Evolutionary conservation across 2,888 invertebrate genomes (phyloP), one percentile per base, ranked within the genome.

Genomic region (Drosophila picticornis): DNA sequence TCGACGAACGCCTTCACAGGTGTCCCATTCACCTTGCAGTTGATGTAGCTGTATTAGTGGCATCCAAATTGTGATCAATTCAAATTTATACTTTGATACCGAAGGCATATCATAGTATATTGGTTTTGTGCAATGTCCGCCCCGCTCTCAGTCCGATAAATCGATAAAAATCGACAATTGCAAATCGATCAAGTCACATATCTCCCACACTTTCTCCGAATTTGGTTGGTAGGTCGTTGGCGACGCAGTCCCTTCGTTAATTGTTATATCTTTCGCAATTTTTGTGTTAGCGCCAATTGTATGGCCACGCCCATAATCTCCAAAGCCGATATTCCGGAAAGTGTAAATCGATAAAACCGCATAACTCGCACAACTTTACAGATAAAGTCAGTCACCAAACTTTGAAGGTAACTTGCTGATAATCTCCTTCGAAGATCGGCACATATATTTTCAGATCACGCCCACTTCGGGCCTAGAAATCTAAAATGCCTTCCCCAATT

Each of bases 1-100:
- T 99, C 99, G 68, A 99, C 98, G 93, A 99, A 99, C 5, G 99
- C 99, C 94, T 99, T 99, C 0, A 99, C 98, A 0, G 97, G 97
- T 92, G 97, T 96, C 46, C 99, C 99, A 94, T 99, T 99, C 1
- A 99, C 99, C 93, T 96, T 96, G 93, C 99, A 99, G 93, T 99
- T 97, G 73, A 99, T 98, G 93, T 99, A 96, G 7, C 93, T 93
- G 50, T 40, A 16, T 16, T 46, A 46, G 16, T 46, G 25, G 46
- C 46, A 46, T 46, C 46, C 46, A 46, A 46, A 46, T 46, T 25
- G 16, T 46, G 25, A 46, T 46, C 25, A 46, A 25, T 46, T 16
- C 4, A 4, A 4, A 16, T 6, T 4, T 16, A 46, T 25, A 25
- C 46, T 16, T 25, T 16, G 7, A 46, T 46, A 16, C 16, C 46